phyloP scores from a whole-genome alignment of 2,888 invertebrate genomes.

The Drosophila tripunctata region DNA sequence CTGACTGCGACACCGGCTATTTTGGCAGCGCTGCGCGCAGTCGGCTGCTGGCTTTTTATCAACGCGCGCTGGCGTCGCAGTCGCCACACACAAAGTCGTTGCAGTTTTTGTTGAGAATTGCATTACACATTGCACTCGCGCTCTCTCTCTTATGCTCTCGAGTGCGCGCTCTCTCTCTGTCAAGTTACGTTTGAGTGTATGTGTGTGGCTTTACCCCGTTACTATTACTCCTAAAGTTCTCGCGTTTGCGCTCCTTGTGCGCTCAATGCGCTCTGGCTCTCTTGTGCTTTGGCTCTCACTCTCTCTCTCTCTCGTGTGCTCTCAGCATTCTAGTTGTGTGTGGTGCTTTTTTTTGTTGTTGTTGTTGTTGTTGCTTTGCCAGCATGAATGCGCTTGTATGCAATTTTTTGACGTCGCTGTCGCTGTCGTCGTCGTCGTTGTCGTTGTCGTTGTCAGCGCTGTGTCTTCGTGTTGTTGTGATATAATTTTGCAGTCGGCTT shows the following conservation, averaged over 20 bases:
- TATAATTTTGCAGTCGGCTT: conserved; percentile 83
- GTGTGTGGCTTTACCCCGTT: conserved; percentile 62
- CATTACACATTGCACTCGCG: conserved; percentile 57
- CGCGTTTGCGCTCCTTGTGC: conserved; percentile 69
- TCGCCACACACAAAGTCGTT: conserved; percentile 29
- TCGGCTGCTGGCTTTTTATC: conserved; percentile 73
- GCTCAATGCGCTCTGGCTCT: conserved; percentile 45
- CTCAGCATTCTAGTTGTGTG: conserved; percentile 62
- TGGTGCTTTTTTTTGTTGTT: conserved; percentile 24
- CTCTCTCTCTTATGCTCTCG: conserved; percentile 16
- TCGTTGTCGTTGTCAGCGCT: conserved; percentile 57
- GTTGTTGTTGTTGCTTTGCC: conserved; percentile 30
- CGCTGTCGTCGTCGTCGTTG: conserved; percentile 11
- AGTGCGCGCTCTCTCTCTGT: conserved; percentile 20
- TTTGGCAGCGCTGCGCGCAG: conserved; percentile 73
- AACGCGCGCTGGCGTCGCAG: conserved; percentile 74
- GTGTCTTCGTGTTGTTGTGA: conserved; percentile 82
- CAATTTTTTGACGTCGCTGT: conserved; percentile 63
- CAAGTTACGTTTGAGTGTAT: conserved; percentile 19
- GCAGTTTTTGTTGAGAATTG: conserved; percentile 49
- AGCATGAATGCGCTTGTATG: conserved; percentile 75
- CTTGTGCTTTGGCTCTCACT: conserved; percentile 22
- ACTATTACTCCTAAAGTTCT: conserved; percentile 69
- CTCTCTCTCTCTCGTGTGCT: conserved; percentile 32
- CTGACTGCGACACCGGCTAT: conserved; percentile 63